A percentile compares a stretch with the other conserved stretches of the same genome.
Evolutionary conservation across 2,888 invertebrate species (phyloP).

Genomic region (Macrosoma leucophasiata): DNA sequence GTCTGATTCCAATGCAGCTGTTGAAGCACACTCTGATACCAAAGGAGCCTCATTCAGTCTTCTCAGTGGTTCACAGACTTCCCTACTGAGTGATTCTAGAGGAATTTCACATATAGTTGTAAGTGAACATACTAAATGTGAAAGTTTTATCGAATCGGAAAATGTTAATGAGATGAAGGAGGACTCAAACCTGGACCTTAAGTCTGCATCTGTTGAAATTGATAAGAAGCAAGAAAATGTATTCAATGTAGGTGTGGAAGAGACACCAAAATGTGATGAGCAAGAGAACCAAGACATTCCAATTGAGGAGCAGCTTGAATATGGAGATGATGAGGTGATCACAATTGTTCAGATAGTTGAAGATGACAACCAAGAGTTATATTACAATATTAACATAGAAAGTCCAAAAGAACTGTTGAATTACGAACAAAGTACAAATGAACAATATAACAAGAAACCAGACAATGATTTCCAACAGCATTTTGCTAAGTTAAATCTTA

Average conservation of each 20-base stretch:
- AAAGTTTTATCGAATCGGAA: constrained; percentile 7
- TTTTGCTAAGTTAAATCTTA: constrained; percentile 55
- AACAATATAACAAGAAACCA: constrained; percentile 30
- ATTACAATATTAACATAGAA: constrained; percentile 58
- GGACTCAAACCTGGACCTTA: not conserved
- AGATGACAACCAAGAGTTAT: constrained; percentile 60
- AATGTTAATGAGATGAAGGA: not conserved
- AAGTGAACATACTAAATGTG: constrained; percentile 19
- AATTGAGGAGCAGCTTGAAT: constrained; percentile 47
- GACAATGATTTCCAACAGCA: constrained; percentile 55
- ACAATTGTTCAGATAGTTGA: constrained; percentile 71
- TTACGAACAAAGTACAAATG: constrained; percentile 23
- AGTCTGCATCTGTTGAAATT: not conserved
- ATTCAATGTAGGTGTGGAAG: constrained; percentile 4
- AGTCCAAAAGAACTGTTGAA: constrained; percentile 40
- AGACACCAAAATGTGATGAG: constrained; percentile 6
- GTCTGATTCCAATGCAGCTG: constrained; percentile 64
- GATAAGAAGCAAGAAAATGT: not conserved
- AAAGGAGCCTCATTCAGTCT: constrained; percentile 47
- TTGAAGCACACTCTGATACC: constrained; percentile 53
- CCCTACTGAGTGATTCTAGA: constrained; percentile 36
- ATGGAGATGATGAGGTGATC: constrained; percentile 66
- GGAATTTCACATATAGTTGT: constrained; percentile 42
- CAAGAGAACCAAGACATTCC: constrained; percentile 35
- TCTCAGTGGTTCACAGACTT: constrained; percentile 33